Evolutionary conservation across 2,888 invertebrate genomes (phyloP).

Genomic region (Drosophila ochracea): DNA sequence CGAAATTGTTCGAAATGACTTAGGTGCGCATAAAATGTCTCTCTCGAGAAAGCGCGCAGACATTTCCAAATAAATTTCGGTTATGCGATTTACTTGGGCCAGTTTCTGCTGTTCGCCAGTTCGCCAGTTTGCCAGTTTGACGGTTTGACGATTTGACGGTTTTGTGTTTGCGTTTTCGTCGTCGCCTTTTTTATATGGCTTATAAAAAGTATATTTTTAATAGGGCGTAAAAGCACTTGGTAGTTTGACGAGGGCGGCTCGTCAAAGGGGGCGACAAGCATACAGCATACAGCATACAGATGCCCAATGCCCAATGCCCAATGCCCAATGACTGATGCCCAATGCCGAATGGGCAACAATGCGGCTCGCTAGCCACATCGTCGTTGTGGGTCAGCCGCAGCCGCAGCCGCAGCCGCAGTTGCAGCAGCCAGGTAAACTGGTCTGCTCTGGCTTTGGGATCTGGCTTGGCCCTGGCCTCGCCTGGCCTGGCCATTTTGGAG

Average conservation of each 20-base stretch:
- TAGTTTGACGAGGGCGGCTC: slow-evolving; percentile 37
- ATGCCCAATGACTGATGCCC: slow-evolving; percentile 1
- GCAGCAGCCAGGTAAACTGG: slow-evolving; percentile 38
- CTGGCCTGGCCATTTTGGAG: slow-evolving; percentile 14
- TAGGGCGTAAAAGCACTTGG: slow-evolving; percentile 79
- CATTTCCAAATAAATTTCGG: slow-evolving; percentile 68
- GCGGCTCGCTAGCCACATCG: slow-evolving; percentile 6
- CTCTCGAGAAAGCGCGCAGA: slow-evolving; percentile 59
- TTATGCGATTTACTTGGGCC: slow-evolving; percentile 64
- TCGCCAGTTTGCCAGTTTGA: slow-evolving; percentile 2
- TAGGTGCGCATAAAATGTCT: slow-evolving; percentile 81
- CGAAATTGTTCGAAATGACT: slow-evolving; percentile 81
- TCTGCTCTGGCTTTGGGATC: not conserved
- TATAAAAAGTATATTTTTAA: slow-evolving; percentile 81
- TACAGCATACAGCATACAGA: not conserved
- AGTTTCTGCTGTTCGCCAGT: slow-evolving; percentile 30
- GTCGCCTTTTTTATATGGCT: slow-evolving; percentile 75
- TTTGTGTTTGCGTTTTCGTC: slow-evolving; percentile 17
- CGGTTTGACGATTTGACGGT: slow-evolving; percentile 15
- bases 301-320: not conserved
- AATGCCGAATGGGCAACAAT: slow-evolving; percentile 14
- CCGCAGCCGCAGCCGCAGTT: slow-evolving; percentile 14
- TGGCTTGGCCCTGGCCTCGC: not conserved
- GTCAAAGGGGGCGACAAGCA: slow-evolving; percentile 21
- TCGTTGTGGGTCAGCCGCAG: slow-evolving; percentile 4